phyloP scores from a whole-genome alignment of 2,888 invertebrate genomes.

The Drosophila paranaensis region DNA sequence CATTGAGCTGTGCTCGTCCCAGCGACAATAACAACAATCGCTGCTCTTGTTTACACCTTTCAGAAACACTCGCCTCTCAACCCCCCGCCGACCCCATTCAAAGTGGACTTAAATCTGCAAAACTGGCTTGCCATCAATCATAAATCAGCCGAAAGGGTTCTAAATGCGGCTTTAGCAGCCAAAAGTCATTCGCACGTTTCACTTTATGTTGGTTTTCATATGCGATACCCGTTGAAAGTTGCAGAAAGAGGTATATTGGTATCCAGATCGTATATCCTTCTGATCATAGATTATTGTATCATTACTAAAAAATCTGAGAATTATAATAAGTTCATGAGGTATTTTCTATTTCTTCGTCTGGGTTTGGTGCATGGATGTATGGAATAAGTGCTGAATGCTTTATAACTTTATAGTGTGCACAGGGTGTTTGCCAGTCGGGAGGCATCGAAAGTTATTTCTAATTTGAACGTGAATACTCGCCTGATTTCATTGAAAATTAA shows the following conservation, averaged over 20 bases:
- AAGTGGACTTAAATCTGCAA: constrained; percentile 30
- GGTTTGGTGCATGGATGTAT: not conserved
- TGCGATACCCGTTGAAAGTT: not conserved
- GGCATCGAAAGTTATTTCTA: not conserved
- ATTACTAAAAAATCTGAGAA: too few species aligned
- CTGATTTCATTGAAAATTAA: constrained; percentile 82
- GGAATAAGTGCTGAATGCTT: not conserved
- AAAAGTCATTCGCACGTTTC: constrained; percentile 81
- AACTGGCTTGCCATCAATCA: constrained; percentile 79
- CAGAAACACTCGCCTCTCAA: constrained; percentile 65
- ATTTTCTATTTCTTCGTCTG: too few species aligned
- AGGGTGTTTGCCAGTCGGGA: not conserved
- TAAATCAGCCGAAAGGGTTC: constrained; percentile 74
- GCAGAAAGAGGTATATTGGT: not conserved
- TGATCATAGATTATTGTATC: too few species aligned
- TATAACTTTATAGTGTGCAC: not conserved
- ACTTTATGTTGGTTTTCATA: constrained; percentile 29
- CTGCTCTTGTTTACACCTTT: constrained; percentile 81
- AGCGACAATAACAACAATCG: constrained; percentile 1
- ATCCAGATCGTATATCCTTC: too few species aligned
- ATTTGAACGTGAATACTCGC: constrained; percentile 57
- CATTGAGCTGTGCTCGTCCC: constrained; percentile 81
- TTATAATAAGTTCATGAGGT: too few species aligned
- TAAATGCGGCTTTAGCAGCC: constrained; percentile 57
- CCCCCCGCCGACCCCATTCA: constrained; percentile 4